Evolutionary conservation across 2,113 vertebrate species (phyloP), one percentile per base, ranked within the genome.

Genomic region (Pogona vitticeps): DNA sequence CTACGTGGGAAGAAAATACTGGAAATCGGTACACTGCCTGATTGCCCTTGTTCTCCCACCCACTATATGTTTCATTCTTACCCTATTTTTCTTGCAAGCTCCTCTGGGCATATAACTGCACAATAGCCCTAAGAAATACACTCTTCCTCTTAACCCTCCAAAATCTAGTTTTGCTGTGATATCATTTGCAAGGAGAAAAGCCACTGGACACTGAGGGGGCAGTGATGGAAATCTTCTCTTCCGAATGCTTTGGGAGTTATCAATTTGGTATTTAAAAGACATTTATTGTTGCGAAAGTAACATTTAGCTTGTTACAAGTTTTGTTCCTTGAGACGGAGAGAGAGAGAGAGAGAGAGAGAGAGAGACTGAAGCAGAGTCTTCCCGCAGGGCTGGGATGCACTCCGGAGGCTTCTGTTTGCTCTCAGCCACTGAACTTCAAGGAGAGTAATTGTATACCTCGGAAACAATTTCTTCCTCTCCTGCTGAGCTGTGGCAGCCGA

Each of bases 381-480:
- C 56, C 73, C 52, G 63, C 78, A 76, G 31, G 63, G 72, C 70
- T 77, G 12, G 26, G 13, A 73, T 40, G 31, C 18, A n/a, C 31
- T 31, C 58, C 17, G 3, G 20, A 23, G 20, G 28, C 65, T 46
- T 7, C 56, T 76, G 38, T 65, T 38, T 84, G 38, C 72, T 68
- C 61, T 36, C 76, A 65, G 38, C 59, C 21, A 21, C 13, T 15
- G n/a, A 63, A 71, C 75, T 20, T 75, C 75, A 68, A 86, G 73
- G 42, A 4, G 42, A 65, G 76, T 8, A 83, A 86, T 86, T 42
- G 38, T 67, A 67, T 75, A 70, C 21, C 67, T 79, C 38, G 23
- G 42, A 78, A 89, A 75, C 21, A n/a, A 76, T 82, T 86, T 33
- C 52, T 85, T 86, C 70, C 4, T 85, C 31, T n/a, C 58, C 23